Evolutionary conservation across 1,140 invertebrate genomes (phyloP).

Genomic region (Protaetia brevitarsis): DNA sequence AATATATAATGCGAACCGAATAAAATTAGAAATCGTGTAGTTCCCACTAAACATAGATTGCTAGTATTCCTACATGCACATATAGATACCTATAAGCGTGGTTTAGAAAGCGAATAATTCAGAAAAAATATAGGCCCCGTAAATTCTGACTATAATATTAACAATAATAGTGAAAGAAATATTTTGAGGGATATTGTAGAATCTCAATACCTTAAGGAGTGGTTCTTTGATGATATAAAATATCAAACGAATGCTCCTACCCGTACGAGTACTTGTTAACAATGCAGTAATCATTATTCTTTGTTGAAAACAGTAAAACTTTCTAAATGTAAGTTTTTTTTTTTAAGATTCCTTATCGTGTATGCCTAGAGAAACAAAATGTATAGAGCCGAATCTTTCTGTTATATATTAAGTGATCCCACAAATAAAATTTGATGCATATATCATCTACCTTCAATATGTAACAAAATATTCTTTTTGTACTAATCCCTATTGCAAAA

Average conservation of each 20-base stretch:
- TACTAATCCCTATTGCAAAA: too few species aligned
- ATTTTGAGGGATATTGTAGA: conserved; percentile 3
- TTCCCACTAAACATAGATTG: too few species aligned
- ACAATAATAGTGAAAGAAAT: background rate
- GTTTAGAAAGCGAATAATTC: background rate
- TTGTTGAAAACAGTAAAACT: conserved; percentile 17
- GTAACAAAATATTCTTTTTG: too few species aligned
- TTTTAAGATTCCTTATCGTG: background rate
- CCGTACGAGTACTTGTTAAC: background rate
- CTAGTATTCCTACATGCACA: background rate
- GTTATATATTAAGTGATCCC: too few species aligned
- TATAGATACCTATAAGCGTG: background rate
- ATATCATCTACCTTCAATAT: too few species aligned
- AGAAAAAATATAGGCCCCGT: background rate
- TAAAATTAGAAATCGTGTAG: too few species aligned
- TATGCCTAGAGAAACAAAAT: background rate
- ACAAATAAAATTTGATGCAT: too few species aligned
- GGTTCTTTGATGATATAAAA: background rate
- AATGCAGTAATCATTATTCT: conserved; percentile 6
- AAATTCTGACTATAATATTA: background rate
- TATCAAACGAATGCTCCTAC: background rate
- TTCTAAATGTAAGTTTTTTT: conserved; percentile 3
- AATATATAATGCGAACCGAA: too few species aligned
- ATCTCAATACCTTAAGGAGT: background rate
- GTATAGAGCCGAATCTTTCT: too few species aligned